A percentile compares a stretch with the other conserved stretches of the same genome.
These are phyloP conservation scores for Odocoileus hemionus DNA, from an alignment of 2,113 vertebrate species.

Conservation along the genomic window DNA sequence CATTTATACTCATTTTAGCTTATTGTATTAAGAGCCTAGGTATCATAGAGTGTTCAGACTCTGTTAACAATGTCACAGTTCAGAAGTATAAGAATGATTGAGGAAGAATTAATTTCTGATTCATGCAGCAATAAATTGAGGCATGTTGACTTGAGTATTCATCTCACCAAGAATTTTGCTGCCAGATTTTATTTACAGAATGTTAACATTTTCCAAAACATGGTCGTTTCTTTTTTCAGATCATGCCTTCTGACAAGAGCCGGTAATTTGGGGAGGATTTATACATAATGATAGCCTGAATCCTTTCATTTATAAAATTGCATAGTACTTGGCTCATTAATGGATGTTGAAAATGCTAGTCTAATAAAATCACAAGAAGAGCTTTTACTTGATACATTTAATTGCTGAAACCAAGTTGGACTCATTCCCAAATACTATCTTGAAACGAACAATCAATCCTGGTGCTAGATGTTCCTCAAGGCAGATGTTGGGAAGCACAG, in stretches of 20 bases:
- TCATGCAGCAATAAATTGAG: slow-evolving; percentile 66
- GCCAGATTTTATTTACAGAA: slow-evolving; percentile 74
- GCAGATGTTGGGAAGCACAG: background rate
- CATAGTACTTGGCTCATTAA: slow-evolving; percentile 60
- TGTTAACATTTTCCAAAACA: slow-evolving; percentile 70
- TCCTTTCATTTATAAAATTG: slow-evolving; percentile 64
- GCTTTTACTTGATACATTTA: slow-evolving; percentile 53
- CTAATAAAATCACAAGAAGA: slow-evolving; percentile 49
- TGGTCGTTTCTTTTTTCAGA: slow-evolving; percentile 71
- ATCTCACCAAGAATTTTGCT: slow-evolving; percentile 70
- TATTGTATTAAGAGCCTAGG: slow-evolving; percentile 62
- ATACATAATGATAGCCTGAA: slow-evolving; percentile 53
- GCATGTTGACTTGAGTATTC: slow-evolving; percentile 38
- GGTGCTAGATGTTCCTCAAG: slow-evolving; percentile 37
- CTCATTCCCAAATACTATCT: slow-evolving; percentile 17
- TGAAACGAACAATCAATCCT: slow-evolving; percentile 41
- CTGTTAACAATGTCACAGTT: slow-evolving; percentile 51
- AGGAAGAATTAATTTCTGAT: slow-evolving; percentile 60
- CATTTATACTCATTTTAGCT: slow-evolving; percentile 68
- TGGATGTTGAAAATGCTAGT: background rate
- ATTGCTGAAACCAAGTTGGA: slow-evolving; percentile 54
- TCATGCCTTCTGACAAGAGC: slow-evolving; percentile 41
- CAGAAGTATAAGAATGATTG: slow-evolving; percentile 44
- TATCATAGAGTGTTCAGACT: slow-evolving; percentile 52
- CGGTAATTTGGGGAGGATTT: slow-evolving; percentile 51